Base-by-base conservation (phyloP, 2,797 vertebrate species). In the Sebastes glaucus region DNA sequence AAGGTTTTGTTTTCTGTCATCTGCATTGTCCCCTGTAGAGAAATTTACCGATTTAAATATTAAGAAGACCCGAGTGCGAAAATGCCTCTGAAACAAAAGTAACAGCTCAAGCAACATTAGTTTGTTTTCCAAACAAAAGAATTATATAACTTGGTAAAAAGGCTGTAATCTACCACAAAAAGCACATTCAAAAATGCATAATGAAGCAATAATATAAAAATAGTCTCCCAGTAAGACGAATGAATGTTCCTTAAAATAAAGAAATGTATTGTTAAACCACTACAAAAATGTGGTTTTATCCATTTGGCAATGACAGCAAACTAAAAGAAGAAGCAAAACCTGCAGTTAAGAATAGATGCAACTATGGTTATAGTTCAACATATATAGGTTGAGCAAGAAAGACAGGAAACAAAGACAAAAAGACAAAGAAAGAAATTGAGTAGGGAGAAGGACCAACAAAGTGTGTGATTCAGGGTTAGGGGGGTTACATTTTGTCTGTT, bases 401-500 rank as follows among this genome's bases (percentile, higher is more conserved):
- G 60, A 32, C 28, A 63, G 35, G 33, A 78, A 83, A 61, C 27
- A 79, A 72, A 67, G 9, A 78, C 56, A 61, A 56, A 16, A 57
- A 42, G 11, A 18, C 4, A 9, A 63, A 35, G 5, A 82, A 53
- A 80, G 18, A 70, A 79, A 71, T 30, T 3, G 70, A 82, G 32
- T 6, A 9, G 14, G 30, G 2, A 83, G 61, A 57, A 42, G 10
- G 57, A 74, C 6, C 67, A 77, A 75, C 80, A 71, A 35, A 55
- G 13, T 10, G 68, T 77, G 56, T 57, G 59, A 83, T 68, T 84
- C 55, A 71, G 46, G 74, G 61, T 57, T 71, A 64, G 71, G n/a
- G 42, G 53, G 77, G 78, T 96, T 96, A 96, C 96, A 95, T 96
- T 96, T 95, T 94, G 94, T 94, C 96, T 94, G 93, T 93, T 94